phyloP scores from a whole-genome alignment of 2,113 vertebrate genomes.

The Nycticorax nycticorax region DNA sequence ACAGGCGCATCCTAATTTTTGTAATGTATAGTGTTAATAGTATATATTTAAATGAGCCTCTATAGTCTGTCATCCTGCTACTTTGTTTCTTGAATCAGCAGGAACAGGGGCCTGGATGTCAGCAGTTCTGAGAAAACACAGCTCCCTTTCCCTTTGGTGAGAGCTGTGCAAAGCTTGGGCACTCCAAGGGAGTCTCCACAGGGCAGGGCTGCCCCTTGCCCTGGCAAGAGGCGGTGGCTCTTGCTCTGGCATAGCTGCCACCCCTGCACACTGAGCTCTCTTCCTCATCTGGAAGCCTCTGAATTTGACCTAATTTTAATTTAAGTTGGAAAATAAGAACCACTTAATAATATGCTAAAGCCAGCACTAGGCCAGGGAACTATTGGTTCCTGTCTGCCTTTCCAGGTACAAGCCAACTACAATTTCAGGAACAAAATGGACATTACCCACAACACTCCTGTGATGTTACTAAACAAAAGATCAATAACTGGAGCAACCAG shows the following conservation, averaged over 20 bases:
- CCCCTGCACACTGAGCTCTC: accelerated
- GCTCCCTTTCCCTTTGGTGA: not conserved
- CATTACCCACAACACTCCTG: not conserved
- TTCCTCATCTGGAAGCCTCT: not conserved
- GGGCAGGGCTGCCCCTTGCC: not conserved
- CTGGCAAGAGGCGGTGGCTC: not conserved
- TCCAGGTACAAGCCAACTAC: not conserved
- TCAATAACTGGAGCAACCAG: not conserved
- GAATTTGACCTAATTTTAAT: not conserved
- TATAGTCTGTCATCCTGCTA: not conserved
- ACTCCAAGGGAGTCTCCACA: not conserved
- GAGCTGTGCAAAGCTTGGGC: not conserved
- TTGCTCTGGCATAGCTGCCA: not conserved
- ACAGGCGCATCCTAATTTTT: not conserved
- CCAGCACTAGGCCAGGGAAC: not conserved
- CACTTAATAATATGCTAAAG: not conserved
- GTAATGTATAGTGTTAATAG: not conserved
- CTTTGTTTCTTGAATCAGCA: not conserved
- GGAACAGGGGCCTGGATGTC: not conserved
- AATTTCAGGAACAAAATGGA: not conserved
- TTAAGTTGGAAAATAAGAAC: not conserved
- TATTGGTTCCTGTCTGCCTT: not conserved
- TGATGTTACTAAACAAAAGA: not conserved
- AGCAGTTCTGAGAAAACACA: not conserved
- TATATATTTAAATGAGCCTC: not conserved